Evolutionary conservation across 2,888 invertebrate species (phyloP), one percentile per base, ranked within the genome.

Genomic region (Calameuta idolon): DNA sequence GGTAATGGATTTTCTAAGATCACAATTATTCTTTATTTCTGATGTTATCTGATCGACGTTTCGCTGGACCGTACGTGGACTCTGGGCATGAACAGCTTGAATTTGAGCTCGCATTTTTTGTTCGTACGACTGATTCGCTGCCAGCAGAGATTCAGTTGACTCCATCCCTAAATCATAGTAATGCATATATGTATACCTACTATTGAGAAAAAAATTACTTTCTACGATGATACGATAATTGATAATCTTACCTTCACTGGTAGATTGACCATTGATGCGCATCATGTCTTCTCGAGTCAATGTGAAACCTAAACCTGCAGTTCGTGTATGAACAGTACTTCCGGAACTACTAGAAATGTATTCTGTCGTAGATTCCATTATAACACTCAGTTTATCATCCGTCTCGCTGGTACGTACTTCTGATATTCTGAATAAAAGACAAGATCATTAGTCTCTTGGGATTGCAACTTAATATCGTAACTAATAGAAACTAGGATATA

Each of bases 301-400:
- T 33, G 88, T 87, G 73, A 89, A 90, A 33, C 86, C 89, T 69
- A 85, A 84, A 71, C 84, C 87, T 5, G 87, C 83, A 34, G 88
- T 88, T 81, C 89, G 85, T 31, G 86, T 87, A 75, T 88, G 86
- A 12, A 77, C 85, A 77, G 88, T 89, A 71, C 89, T 90, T 23
- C 87, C 85, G 30, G 90, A 90, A 81, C 90, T 90, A 40, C 87
- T 92, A 34, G 93, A 94, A 92, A 93, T 93, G 85, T 93, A 94
- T 87, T 94, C 94, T 85, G 94, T 92, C 2, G 94, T 94, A 23
- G 94, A 93, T 91, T 94, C 94, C 92, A 94, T 93, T 81, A 95
- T 94, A 37, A 94, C 93, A 69, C 94, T 94, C 69, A 95, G 91
- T 69, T 93, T 92, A 30, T 89, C 93, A 12, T 87, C 86, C 12